Evolutionary conservation across 1,140 invertebrate species (phyloP), one percentile per base, ranked within the genome.

Genomic region (Ganaspis sp.): DNA sequence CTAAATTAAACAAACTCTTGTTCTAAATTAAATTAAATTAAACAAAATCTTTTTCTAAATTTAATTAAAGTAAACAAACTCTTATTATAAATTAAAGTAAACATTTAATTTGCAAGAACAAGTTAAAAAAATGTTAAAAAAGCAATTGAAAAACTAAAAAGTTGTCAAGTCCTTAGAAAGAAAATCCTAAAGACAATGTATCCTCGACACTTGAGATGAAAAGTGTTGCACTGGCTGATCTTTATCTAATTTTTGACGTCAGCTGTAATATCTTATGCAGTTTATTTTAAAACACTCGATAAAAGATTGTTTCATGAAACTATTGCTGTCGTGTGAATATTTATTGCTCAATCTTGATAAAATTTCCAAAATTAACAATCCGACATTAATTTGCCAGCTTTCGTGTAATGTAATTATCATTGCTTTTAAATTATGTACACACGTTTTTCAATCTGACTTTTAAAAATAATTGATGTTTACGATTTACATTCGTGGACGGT

Each of bases 271-370:
- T 64, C 23, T 64, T 64, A 64, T 64, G 21, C 58, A 64, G 58
- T 64, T 64, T 64, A 64, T 64, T 64, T 64, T 64, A 12, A 21
- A 64, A 29, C 4, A n/a, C 26, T 29, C 29, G 58, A 64, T 29
- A 64, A 26, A 34, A 64, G 23, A 64, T 64, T 26, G 58, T 64
- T 64, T 26, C 58, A n/a, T 64, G 58, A 29, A 64, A 64, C 4
- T 64, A 64, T 15, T 29, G 11, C 3, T 64, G 23, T 23, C 58
- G 15, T 64, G 58, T 26, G 21, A 64, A n/a, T 64, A 29, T 26
- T 29, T 64, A 29, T 64, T 29, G 15, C 58, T 34, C 9, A n/a
- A 64, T 11, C 58, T 26, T 64, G 58, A 64, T 64, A 64, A 29
- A 64, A 64, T 64, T 21, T 34, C 2, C 58, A n/a, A 64, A 64